These are phyloP conservation scores for Eilema griseolum DNA, from an alignment of 2,888 invertebrate genomes.

Conservation along the genomic window DNA sequence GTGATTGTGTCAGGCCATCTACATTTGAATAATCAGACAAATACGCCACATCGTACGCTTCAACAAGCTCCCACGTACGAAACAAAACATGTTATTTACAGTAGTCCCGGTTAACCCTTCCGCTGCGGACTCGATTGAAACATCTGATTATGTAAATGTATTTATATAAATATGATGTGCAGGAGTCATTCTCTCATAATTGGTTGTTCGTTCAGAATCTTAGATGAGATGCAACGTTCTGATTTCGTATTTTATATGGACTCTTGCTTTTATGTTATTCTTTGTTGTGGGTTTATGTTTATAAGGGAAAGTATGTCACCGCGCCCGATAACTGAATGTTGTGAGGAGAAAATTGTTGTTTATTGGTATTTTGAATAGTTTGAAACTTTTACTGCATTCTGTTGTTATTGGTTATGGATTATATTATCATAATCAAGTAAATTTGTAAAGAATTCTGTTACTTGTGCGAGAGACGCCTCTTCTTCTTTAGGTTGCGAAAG, in stretches of 20 bases:
- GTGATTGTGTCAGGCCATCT: background rate
- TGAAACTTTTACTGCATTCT: slow-evolving; percentile 9
- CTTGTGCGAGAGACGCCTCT: background rate
- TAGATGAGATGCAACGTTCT: slow-evolving; percentile 21
- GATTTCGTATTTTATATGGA: slow-evolving; percentile 12
- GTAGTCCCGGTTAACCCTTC: slow-evolving; percentile 40
- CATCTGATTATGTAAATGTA: slow-evolving; percentile 49
- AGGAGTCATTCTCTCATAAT: slow-evolving; percentile 48
- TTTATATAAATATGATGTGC: slow-evolving; percentile 44
- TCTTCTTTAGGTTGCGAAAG: no score
- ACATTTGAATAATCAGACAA: background rate
- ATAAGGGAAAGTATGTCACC: slow-evolving; percentile 18
- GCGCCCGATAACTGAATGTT: background rate
- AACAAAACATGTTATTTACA: slow-evolving; percentile 47
- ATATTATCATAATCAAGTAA: slow-evolving; percentile 11
- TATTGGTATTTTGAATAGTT: slow-evolving; percentile 11
- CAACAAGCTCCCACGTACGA: slow-evolving; percentile 26
- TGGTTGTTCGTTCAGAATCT: slow-evolving; percentile 40
- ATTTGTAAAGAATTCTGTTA: background rate
- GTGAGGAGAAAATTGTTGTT: slow-evolving; percentile 15
- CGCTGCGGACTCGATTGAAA: slow-evolving; percentile 38
- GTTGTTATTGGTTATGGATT: slow-evolving; percentile 5
- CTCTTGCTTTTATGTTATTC: slow-evolving; percentile 11
- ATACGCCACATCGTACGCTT: background rate
- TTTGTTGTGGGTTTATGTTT: slow-evolving; percentile 10